Base-by-base conservation (phyloP, 2,113 vertebrate species). In the Anser brachyrhynchus region DNA sequence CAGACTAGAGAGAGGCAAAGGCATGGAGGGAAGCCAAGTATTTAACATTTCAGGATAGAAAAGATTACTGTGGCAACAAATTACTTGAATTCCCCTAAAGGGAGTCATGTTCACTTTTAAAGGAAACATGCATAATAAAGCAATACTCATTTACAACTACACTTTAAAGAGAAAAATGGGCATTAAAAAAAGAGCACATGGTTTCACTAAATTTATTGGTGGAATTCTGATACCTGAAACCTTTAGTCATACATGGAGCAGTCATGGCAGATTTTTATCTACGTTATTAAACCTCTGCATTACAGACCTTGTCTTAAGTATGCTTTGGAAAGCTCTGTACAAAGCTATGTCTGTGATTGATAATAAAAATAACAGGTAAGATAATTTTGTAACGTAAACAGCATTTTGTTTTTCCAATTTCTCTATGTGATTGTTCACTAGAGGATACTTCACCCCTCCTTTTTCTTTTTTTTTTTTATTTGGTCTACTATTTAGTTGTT, bases 11-110 rank as follows among this genome's bases (percentile, higher is more conserved):
- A 96, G 91, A 96, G 92, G 96, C 95, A 96, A 95, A 97, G 71
- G 59, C 95, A 81, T 97, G 97, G 96, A 98, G 95, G 61, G 96
- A 95, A 98, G 97, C 96, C 96, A 97, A 98, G 96, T 96, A 96
- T 97, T 97, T 97, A 97, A 97, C 95, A 96, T 97, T 98, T 97
- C 95, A 94, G 97, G 70, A 83, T 77, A 96, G 95, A 87, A 97
- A 91, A 95, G 97, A 98, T 96, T 95, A 97, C 90, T 75, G 97
- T 96, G 97, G 95, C 95, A 98, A 97, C 91, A 97, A 96, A 98
- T 97, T 98, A 97, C 95, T 94, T 93, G 89, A 97, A 98, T 97
- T 97, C 97, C 97, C 97, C 97, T 97, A 96, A 89, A 98, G 98
- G 98, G 97, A 98, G 95, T 97, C 94, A 67, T 97, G 97, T 96